Evolutionary conservation across 2,888 invertebrate genomes (phyloP), one percentile per base, ranked within the genome.

Genomic region (Archaeoteleia sp.): DNA sequence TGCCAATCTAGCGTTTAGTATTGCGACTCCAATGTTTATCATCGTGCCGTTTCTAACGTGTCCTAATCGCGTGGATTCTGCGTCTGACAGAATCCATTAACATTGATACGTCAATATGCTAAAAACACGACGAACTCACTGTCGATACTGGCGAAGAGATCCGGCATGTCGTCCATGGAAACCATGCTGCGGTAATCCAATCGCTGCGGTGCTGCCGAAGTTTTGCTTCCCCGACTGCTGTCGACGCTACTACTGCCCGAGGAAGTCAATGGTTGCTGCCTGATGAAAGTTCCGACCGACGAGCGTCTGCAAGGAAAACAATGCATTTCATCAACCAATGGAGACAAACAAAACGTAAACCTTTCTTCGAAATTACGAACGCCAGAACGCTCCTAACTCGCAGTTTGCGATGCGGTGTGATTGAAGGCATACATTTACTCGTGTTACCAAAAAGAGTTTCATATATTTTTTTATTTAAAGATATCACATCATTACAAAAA

Each of bases 101-200:
- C 1, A 17, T 8, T n/a, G 9, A 23, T 9, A 10, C 9, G 23
- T 29, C 6, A 9, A 1, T 12, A 8, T 25, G 12, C 8, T 35
- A 29, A 27, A 25, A 39, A 32, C 17, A 17, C 8, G 20, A 55
- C 39, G n/a, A 54, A 92, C 95, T 92, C 87, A 96, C 95, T 95
- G 86, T 97, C 96, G 83, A 97, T 94, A 43, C 96, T 95, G 74
- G 94, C 94, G 88, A 97, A 97, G 74, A 97, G 89, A 86, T 96
- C 96, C 2, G 97, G 96, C 91, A 95, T 95, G 85, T 97, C 97
- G 79, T 95, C 95, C 71, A 95, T 93, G 13, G 95, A 95, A 68
- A 95, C 95, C 95, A 95, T 95, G 82, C 95, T 95, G 82, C 95
- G 91, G 85, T 95, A 95, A 86, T 95, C 95, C 72, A 95, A 88